These are phyloP conservation scores for Sebastes iracundus DNA, from an alignment of 2,797 vertebrate species.

Conservation along the genomic window DNA sequence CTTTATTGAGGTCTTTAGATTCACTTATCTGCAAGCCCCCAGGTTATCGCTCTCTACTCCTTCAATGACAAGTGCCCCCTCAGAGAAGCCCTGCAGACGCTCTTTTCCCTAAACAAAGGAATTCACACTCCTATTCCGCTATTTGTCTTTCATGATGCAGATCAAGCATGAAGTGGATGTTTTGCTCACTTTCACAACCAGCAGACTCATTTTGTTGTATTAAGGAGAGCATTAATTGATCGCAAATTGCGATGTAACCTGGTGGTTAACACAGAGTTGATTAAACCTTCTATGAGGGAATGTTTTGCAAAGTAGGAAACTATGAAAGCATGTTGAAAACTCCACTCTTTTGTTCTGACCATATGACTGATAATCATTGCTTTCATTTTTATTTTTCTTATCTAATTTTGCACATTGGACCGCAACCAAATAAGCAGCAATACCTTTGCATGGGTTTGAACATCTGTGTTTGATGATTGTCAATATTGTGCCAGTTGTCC, in stretches of 20 bases:
- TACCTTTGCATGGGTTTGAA: conserved; percentile 79
- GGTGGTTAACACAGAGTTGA: not conserved
- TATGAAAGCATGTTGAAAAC: not conserved
- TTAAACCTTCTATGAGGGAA: not conserved
- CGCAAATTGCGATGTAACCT: not conserved
- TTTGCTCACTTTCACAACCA: conserved; percentile 1
- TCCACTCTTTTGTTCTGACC: conserved; percentile 6
- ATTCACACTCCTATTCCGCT: not conserved
- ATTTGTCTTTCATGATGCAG: conserved; percentile 5
- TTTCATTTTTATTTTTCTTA: conserved; percentile 48
- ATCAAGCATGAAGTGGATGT: not conserved
- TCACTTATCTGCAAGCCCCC: conserved; percentile 76
- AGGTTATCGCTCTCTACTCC: conserved; percentile 66
- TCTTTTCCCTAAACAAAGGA: conserved; percentile 55
- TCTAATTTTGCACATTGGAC: conserved; percentile 64
- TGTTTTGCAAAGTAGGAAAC: not conserved
- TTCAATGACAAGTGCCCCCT: conserved; percentile 71
- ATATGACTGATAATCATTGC: conserved; percentile 7
- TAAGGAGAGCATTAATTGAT: not conserved
- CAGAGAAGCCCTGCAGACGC: conserved; percentile 51
- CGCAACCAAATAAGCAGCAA: conserved; percentile 60
- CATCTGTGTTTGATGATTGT: conserved; percentile 83
- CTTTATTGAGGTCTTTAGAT: conserved; percentile 82
- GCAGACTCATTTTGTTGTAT: not conserved
- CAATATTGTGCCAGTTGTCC: conserved; percentile 71